phyloP scores from a whole-genome alignment of 2,888 invertebrate genomes.

The Oxycera nigricornis region DNA sequence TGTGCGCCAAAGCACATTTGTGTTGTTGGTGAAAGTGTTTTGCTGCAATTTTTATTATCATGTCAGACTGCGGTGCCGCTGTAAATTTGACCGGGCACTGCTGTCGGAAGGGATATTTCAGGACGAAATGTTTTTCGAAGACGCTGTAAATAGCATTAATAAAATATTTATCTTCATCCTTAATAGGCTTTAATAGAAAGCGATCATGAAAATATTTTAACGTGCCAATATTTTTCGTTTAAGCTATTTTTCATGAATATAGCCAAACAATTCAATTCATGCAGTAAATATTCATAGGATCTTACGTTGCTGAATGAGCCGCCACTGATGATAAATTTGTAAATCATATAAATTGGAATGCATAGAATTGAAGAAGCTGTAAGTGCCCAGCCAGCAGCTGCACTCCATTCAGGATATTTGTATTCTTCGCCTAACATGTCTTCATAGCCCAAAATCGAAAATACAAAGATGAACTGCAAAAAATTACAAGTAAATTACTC shows the following conservation, averaged over 20 bases:
- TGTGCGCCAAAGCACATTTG: conserved; percentile 39
- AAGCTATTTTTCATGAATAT: too few relatives aligned
- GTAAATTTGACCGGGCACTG: conserved; percentile 60
- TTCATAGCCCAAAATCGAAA: conserved; percentile 80
- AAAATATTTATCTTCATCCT: too few relatives aligned
- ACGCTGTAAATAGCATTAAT: conserved; percentile 41
- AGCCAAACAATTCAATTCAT: too few relatives aligned
- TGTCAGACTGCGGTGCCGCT: conserved; percentile 60
- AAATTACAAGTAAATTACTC: conserved; percentile 36
- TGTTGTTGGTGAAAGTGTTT: conserved; percentile 48
- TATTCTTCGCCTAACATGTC: conserved; percentile 79
- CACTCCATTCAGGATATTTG: conserved; percentile 81
- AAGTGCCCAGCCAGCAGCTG: conserved; percentile 80
- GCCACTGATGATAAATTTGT: conserved; percentile 75
- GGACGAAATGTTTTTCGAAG: conserved; percentile 55
- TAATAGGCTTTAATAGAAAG: too few relatives aligned
- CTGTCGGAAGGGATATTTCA: conserved; percentile 55
- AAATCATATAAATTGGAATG: conserved; percentile 84
- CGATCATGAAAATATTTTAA: too few relatives aligned
- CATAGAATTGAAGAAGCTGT: conserved; percentile 85
- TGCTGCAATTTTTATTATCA: conserved; percentile 53
- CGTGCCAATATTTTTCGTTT: too few relatives aligned
- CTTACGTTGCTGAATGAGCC: conserved; percentile 66
- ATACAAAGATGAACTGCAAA: conserved; percentile 78
- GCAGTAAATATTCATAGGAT: too few relatives aligned